Base-by-base conservation (phyloP, 2,888 invertebrate species). In the Clusia tigrina region DNA sequence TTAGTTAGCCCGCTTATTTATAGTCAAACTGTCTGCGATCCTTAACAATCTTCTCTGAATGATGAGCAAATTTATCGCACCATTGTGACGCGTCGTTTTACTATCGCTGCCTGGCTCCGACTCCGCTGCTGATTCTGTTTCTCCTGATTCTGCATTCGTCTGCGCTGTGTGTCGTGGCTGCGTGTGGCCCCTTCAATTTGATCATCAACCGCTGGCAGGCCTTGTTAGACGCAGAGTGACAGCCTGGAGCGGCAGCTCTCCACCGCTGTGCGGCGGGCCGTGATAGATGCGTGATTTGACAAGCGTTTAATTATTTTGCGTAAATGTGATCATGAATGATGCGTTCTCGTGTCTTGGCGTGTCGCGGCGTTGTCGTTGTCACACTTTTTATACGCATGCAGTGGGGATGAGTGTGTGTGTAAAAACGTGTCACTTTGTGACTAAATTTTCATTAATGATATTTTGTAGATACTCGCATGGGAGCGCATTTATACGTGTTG, bases 1-100 rank as follows among this genome's bases (percentile, higher is more conserved):
- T 3, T 38, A 6, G 6, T 66, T 48, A 71, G 66, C 71, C 70
- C 76, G 71, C 70, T 76, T 76, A 77, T 75, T 75, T 75, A 74
- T 74, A 74, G 73, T 69, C 73, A 56, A 5, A 20, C 20, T 48
- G 48, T 48, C 48, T 48, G 22, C 22, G 54, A 54, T 32, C 20
- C 20, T 20, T 23, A 56, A 22, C 24, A 20, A 42, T 42, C 20
- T 48, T 32, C 51, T 23, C 72, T 77, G 74, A 74, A 77, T 74
- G 74, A 74, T 75, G 77, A 77, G 74, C 77, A 75, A 75, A 75
- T 75, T 75, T 75, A 75, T 77, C 76, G 74, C 77, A 69, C 74
- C 73, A 74, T 77, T 77, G 76, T 76, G 76, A 10, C 25, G 42
- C 20, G 53, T 24, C 46, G 48, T 48, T 48, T 46, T 58, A 24